Base-by-base conservation (phyloP, 2,113 vertebrate species). In the Phoenicopterus ruber region DNA sequence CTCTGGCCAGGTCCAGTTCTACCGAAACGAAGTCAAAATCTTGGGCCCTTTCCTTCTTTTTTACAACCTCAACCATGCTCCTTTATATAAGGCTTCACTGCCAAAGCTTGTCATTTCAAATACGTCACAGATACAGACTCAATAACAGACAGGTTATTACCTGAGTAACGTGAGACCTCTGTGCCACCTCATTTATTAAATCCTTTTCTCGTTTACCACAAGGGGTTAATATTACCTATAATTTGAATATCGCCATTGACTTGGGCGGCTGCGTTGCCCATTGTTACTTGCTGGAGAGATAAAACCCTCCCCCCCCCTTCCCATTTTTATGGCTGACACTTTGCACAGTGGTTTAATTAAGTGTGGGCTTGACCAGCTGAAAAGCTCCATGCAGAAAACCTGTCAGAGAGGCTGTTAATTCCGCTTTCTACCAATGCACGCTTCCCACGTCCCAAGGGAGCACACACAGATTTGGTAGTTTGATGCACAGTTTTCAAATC, bases 281-380 rank as follows among this genome's bases (percentile, higher is more conserved):
- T 85, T 93, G 76, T 92, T 93, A 76, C 70, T 91, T 82, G 50
- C 63, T 78, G 65, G 38, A 77, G 76, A 93, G 46, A 71, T 17
- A 72, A 93, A 95, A 40, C 32, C 36, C 61, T 59, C 13, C 26
- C 29, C 38, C 19, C 31, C n/a, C 13, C 50, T 29, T 21, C 63
- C 90, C 22, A 9, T 94, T 92, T 89, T 94, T 89, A 94, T 50
- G 74, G 93, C 84, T 93, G 94, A 93, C 94, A 92, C 88, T 94
- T 96, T 90, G 86, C 66, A 65, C 70, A 66, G 77, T n/a, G 34
- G 88, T 85, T 94, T 94, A 95, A 96, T 96, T 94, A 96, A 91
- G 61, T 76, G 86, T 76, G 50, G 84, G 74, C 84, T 95, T 94
- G 95, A 95, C 86, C 95, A 94, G 70, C 42, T 93, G 94, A 95